These are phyloP conservation scores for Prosapia bicincta DNA, from an alignment of 2,888 invertebrate species.

Conservation along the genomic window DNA sequence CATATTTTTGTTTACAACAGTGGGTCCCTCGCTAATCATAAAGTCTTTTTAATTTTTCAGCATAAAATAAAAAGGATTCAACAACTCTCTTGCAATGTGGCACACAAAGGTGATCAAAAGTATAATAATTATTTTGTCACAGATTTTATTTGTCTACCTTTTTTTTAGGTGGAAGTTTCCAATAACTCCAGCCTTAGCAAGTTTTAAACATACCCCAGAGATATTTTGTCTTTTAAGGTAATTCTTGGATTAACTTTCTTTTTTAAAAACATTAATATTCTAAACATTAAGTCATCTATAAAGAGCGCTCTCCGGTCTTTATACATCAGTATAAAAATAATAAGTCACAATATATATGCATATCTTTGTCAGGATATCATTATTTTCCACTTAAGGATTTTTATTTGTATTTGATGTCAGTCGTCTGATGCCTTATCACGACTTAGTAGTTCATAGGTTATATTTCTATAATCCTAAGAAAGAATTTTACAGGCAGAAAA, in stretches of 20 bases:
- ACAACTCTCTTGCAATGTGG: conserved; percentile 18
- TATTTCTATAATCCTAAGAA: conserved; percentile 20
- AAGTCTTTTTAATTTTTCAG: conserved; percentile 6
- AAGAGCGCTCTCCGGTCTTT: conserved; percentile 27
- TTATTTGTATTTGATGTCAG: conserved; percentile 23
- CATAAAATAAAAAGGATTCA: conserved; percentile 14
- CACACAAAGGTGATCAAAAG: conserved; percentile 2
- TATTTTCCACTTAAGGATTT: conserved; percentile 4
- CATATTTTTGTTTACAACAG: conserved; percentile 6
- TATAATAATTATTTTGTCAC: background rate
- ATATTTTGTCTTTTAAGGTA: conserved; percentile 12
- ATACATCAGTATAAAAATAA: conserved; percentile 23
- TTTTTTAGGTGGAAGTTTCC: background rate
- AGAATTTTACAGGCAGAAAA: conserved; percentile 23
- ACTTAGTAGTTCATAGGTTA: conserved; percentile 16
- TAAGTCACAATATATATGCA: conserved; percentile 23
- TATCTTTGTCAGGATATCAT: conserved; percentile 24
- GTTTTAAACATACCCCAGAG: background rate
- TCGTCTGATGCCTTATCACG: conserved; percentile 20
- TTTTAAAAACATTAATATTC: conserved; percentile 8
- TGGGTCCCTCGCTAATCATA: conserved; percentile 26
- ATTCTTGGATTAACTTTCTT: conserved; percentile 14
- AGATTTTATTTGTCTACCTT: background rate
- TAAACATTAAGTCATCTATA: conserved; percentile 22
- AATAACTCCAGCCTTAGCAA: background rate